These are phyloP conservation scores for Distichodus sexfasciatus DNA, from an alignment of 2,797 vertebrate genomes.

Conservation along the genomic window DNA sequence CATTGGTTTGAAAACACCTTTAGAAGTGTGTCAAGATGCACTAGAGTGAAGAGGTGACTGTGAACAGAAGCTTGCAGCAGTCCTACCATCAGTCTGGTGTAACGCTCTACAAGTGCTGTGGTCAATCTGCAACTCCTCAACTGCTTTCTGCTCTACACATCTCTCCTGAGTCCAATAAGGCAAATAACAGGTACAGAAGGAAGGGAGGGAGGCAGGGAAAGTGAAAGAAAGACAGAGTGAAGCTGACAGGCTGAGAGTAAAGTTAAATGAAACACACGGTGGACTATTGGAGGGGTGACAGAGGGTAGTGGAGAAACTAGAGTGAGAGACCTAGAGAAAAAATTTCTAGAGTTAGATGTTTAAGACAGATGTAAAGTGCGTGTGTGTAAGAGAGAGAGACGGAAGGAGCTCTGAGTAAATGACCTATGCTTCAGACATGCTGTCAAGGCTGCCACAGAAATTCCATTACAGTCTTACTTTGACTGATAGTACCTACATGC, in stretches of 20 bases:
- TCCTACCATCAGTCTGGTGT: too few relatives aligned
- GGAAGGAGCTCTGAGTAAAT: slow-evolving; percentile 24
- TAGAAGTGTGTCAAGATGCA: too few relatives aligned
- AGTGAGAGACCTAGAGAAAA: slow-evolving; percentile 10
- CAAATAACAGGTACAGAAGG: slow-evolving; percentile 23
- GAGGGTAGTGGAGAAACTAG: slow-evolving; percentile 13
- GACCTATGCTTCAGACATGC: slow-evolving; percentile 32
- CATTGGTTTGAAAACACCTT: too few relatives aligned
- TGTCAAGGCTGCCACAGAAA: slow-evolving; percentile 34
- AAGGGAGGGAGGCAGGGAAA: neutral
- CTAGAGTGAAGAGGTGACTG: too few relatives aligned
- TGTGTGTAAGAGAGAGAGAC: slow-evolving; percentile 21
- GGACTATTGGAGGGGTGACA: slow-evolving; percentile 18
- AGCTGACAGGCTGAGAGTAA: slow-evolving; percentile 30
- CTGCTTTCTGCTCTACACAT: neutral
- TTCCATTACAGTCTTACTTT: slow-evolving; percentile 36
- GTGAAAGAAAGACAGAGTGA: slow-evolving; percentile 15
- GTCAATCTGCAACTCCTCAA: neutral
- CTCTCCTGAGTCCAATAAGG: neutral
- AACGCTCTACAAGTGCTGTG: too few relatives aligned
- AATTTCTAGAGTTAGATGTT: slow-evolving; percentile 17
- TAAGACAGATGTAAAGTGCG: neutral
- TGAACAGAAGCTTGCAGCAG: too few relatives aligned
- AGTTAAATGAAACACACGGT: slow-evolving; percentile 44
- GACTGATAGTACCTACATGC: slow-evolving; percentile 17